Percentiles rank a stretch among this genome's conserved stretches.
Conservation (phyloP, 2,113 vertebrate genomes). For the Poeciliopsis prolifica region DNA sequence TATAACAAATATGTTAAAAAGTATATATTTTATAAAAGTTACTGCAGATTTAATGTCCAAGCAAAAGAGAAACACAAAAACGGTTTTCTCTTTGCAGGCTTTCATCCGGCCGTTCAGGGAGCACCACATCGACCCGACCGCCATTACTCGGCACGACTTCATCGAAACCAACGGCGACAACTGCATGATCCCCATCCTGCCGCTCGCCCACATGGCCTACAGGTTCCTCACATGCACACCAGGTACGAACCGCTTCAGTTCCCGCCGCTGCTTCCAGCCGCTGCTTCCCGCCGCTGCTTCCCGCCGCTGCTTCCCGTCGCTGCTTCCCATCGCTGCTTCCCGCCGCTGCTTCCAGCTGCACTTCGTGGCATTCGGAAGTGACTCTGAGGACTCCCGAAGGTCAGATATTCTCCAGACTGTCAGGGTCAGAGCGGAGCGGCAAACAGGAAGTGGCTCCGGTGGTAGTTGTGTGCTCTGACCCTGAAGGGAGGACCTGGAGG, state of each 20-base stretch:
- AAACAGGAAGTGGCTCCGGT: conserved; percentile 9
- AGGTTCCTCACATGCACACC: conserved; percentile 77
- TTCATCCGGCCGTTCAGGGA: conserved; percentile 83
- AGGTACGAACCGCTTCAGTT: conserved; percentile 57
- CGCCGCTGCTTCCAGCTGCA: not conserved
- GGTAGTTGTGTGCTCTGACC: conserved; percentile 49
- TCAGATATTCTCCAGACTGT: conserved; percentile 7
- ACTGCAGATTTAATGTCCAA: too few relatives aligned
- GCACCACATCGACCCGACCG: conserved; percentile 83
- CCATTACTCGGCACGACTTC: conserved; percentile 83
- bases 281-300: not conserved
- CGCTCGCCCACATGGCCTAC: conserved; percentile 79
- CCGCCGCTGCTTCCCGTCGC: not conserved
- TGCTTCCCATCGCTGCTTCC: not conserved
- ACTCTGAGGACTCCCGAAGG: conserved; percentile 33
- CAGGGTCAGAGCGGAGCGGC: not conserved
- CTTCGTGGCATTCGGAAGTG: not conserved
- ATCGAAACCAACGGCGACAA: conserved; percentile 85
- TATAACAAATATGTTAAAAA: too few relatives aligned
- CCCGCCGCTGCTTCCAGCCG: not conserved
- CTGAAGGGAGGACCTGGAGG: conserved; percentile 43
- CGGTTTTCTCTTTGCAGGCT: conserved; percentile 64
- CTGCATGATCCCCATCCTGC: conserved; percentile 82
- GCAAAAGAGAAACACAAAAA: too few relatives aligned
- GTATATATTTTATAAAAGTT: too few relatives aligned